Conservation (phyloP, 2,797 vertebrate genomes). For the Mallotus villosus region DNA sequence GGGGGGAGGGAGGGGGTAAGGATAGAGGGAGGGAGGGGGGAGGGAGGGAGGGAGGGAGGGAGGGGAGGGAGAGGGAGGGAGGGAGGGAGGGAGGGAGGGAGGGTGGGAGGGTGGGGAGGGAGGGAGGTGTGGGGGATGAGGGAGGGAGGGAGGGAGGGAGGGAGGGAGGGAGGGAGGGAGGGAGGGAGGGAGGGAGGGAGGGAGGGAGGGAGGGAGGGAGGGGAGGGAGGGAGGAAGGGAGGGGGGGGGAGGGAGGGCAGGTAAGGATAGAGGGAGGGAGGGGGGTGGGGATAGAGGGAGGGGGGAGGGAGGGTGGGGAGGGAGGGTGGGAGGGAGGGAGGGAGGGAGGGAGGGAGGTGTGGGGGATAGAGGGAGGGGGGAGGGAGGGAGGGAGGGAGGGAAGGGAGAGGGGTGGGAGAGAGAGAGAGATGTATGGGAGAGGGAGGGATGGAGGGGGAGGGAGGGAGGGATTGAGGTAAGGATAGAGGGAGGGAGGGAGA, state of each 20-base stretch:
- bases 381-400: conserved; percentile 22
- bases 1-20: background rate
- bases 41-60: conserved; percentile 24
- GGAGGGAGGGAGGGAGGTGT: conserved; percentile 20
- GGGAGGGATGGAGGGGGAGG: conserved; percentile 19
- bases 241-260: conserved; percentile 28
- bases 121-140: conserved; percentile 25
- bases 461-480: conserved; percentile 23
- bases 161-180: conserved; percentile 6
- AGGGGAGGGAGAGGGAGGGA: background rate
- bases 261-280: conserved; percentile 2
- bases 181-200: conserved; percentile 19
- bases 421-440: background rate
- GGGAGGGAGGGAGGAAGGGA: conserved; percentile 27
- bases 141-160: conserved; percentile 26
- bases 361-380: conserved; percentile 13
- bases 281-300: too few relatives aligned
- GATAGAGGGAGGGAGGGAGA: conserved; percentile 11
- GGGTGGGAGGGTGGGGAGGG: conserved; percentile 6
- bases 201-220: conserved; percentile 10
- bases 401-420: conserved; percentile 8
- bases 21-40: conserved; percentile 17
- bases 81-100: conserved; percentile 27
- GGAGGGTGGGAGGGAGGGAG: conserved; percentile 17
- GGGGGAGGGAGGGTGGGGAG: conserved; percentile 17